Base-by-base conservation (phyloP, 2,888 invertebrate genomes). In the Cantharis flavilabris region DNA sequence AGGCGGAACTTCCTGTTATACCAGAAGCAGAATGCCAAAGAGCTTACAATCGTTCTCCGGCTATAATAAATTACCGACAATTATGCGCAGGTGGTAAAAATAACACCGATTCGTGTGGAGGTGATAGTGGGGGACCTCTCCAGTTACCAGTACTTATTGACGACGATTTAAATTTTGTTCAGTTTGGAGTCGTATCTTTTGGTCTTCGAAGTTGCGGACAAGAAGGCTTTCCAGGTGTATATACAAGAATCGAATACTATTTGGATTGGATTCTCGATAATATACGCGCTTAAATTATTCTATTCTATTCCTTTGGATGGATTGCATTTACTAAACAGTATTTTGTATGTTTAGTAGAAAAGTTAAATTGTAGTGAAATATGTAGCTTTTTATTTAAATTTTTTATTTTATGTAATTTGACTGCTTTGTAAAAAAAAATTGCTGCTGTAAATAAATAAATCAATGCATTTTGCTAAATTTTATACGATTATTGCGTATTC, bases 121-220 rank as follows among this genome's bases (percentile, higher is more conserved):
- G 94, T 0, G 94, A 94, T 83, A 93, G 92, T n/a, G 94, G 94
- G 0, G 94, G 94, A 0, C 94, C 94, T 0, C 88, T 94, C 5
- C 73, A 73, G 18, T 67, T 14, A 4, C 18, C 11, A 13, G 16
- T 11, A 11, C 3, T 23, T 62, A 14, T 67, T 13, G 28, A 73
- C 30, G 23, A 10, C 5, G 73, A 73, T 14, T n/a, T 69, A n/a
- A 89, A 90, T 33, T 90, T 89, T 80, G 87, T 92, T 9, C 93
- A 93, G 80, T 89, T 91, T 69, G 90, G 89, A n/a, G 82, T 90
- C 30, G 89, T 90, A 0, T 90, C 90, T 0, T 89, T 89, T 79
- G 90, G 90, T 62, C 86, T 87, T 5, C 80, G 78, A 49, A 74
- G 76, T 10, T 88, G 88, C 75, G 89, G 89, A 71, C 84, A 89